phyloP scores from a whole-genome alignment of 2,113 vertebrate genomes.

The Heloderma charlesbogerti region DNA sequence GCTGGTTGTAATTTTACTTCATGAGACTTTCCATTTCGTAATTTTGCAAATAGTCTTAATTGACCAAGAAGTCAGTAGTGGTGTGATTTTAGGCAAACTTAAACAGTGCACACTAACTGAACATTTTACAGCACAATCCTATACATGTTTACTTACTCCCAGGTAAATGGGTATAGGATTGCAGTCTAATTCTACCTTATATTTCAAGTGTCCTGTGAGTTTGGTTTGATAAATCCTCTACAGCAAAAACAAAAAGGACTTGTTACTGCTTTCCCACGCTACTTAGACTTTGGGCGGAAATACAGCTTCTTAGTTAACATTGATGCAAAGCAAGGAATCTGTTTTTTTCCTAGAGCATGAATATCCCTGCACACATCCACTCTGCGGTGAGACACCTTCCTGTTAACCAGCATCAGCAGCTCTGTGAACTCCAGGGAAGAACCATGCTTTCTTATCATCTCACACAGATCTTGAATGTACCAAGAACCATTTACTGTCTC shows the following conservation, averaged over 20 bases:
- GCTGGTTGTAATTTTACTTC: neutral
- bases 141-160: neutral
- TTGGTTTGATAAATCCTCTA: neutral
- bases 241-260: neutral
- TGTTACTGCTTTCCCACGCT: neutral
- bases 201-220: neutral
- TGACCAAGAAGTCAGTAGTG: neutral
- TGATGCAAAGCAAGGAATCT: constrained; percentile 95
- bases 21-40: neutral
- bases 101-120: neutral
- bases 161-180: neutral
- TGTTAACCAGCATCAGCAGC: constrained; percentile 93
- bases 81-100: neutral
- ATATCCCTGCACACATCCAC: constrained; percentile 76
- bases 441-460: constrained; percentile 76
- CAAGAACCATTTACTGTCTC: constrained; percentile 91
- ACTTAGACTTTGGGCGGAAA: constrained; percentile 82
- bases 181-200: neutral
- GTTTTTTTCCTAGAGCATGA: constrained; percentile 89
- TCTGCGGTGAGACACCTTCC: constrained; percentile 88
- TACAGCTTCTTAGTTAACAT: constrained; percentile 97
- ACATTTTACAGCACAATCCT: neutral
- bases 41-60: constrained; percentile 7
- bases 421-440: constrained; percentile 90
- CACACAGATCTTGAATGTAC: constrained; percentile 90